Conservation (phyloP, 2,797 vertebrate species). For the Leuciscus waleckii region DNA sequence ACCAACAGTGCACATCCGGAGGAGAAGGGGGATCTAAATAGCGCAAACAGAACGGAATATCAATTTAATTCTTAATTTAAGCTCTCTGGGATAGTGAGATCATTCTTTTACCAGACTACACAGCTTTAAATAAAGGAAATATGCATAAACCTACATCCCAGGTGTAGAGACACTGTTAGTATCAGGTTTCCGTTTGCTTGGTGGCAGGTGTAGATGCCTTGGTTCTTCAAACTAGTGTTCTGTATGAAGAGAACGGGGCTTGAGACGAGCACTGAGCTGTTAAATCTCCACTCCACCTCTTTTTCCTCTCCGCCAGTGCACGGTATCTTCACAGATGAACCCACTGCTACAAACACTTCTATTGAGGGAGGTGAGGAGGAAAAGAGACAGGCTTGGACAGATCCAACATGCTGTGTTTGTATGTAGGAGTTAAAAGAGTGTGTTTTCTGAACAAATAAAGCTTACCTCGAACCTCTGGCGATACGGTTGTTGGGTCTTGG, state of each 20-base stretch:
- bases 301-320: conserved; percentile 38
- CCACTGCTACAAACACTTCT: conserved; percentile 60
- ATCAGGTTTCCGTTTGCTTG: conserved; percentile 29
- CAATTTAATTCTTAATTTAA: background rate
- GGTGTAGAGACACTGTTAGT: conserved; percentile 36
- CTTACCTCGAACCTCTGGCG: conserved; percentile 50
- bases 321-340: conserved; percentile 56
- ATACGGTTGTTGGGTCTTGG: conserved; percentile 4
- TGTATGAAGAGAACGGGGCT: conserved; percentile 50
- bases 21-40: conserved; percentile 62
- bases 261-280: conserved; percentile 45
- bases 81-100: background rate
- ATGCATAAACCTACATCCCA: conserved; percentile 60
- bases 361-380: conserved; percentile 32
- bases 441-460: conserved; percentile 23
- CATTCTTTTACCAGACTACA: background rate
- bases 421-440: background rate
- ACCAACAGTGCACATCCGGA: conserved; percentile 73
- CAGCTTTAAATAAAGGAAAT: background rate
- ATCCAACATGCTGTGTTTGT: conserved; percentile 13
- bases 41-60: background rate
- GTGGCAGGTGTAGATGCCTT: conserved; percentile 64
- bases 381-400: conserved; percentile 27
- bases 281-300: conserved; percentile 60
- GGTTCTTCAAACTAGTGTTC: conserved; percentile 59